Evolutionary conservation across 2,888 invertebrate genomes (phyloP).

Genomic region (Macrophya alboannulata): DNA sequence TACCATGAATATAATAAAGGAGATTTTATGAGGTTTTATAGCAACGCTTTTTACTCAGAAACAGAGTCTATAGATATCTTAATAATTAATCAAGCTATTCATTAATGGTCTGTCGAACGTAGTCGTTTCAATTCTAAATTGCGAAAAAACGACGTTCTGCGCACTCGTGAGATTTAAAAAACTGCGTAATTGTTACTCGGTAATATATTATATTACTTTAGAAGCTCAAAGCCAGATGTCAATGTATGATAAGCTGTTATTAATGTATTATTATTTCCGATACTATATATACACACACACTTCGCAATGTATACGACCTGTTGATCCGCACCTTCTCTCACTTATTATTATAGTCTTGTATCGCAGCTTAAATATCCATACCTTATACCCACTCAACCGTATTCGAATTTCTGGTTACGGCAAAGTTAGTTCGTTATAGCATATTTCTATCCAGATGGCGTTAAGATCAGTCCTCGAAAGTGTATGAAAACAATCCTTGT

Average conservation of each 20-base stretch:
- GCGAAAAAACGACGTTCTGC: not conserved
- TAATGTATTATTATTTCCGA: constrained; percentile 2
- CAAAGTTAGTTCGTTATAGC: constrained; percentile 18
- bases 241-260: not conserved
- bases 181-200: not conserved
- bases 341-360: not conserved
- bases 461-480: constrained; percentile 68
- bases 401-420: constrained; percentile 8
- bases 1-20: not conserved
- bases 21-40: not conserved
- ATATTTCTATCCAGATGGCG: constrained; percentile 59
- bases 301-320: not conserved
- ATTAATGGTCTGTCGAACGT: not conserved
- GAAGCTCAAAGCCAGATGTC: not conserved
- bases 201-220: not conserved
- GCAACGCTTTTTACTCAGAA: not conserved
- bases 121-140: not conserved
- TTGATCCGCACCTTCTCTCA: not conserved
- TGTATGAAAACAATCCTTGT: constrained; percentile 75
- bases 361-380: not conserved
- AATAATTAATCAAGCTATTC: not conserved
- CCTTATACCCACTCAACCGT: not conserved
- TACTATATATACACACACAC: not conserved
- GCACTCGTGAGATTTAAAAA: not conserved
- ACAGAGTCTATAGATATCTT: not conserved